Base-by-base conservation (phyloP, 2,888 invertebrate genomes). In the Philopedon plagiatum region DNA sequence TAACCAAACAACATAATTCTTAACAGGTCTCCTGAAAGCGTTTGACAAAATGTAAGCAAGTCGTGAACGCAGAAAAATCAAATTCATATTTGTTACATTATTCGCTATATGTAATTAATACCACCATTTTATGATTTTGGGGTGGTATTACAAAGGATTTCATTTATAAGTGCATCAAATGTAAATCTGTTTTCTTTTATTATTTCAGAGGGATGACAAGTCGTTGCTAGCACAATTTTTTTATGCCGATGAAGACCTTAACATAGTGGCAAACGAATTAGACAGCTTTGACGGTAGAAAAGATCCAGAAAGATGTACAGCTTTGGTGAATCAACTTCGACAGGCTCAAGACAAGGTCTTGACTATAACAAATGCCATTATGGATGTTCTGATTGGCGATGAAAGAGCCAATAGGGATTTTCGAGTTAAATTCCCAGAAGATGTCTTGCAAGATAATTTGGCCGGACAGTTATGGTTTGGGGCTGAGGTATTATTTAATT, bases 401-500 rank as follows among this genome's bases (percentile, higher is more conserved):
- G 94, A 96, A 84, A 89, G 97, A 65, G 96, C 97, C 66, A 93
- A 94, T 77, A 89, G 99, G 49, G 98, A 98, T 80, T 99, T 98
- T 87, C 90, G 99, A 56, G 97, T 97, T 69, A 99, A 99, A 87
- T 99, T 99, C 83, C 99, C 99, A 0, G 99, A 99, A 84, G 99
- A 99, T 85, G 97, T 99, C 9, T 90, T 99, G 77, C 98, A 98
- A 85, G 99, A 99, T 85, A 98, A 97, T 87, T 88, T 99, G 74
- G 97, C 98, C 39, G 99, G 99, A 0, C 99, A 99, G 86, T 89
- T 99, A 49, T 99, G 99, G 99, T 99, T 99, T 86, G 99, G 99
- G 15, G 99, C 99, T 69, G 99, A 99, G 92, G 95, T 94, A 81
- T 29, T 13, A 15, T n/a, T 32, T 51, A n/a, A 18, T 32, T 18